Evolutionary conservation across 1,140 invertebrate species (phyloP), one percentile per base, ranked within the genome.

Genomic region (Tetragonula clypearis): DNA sequence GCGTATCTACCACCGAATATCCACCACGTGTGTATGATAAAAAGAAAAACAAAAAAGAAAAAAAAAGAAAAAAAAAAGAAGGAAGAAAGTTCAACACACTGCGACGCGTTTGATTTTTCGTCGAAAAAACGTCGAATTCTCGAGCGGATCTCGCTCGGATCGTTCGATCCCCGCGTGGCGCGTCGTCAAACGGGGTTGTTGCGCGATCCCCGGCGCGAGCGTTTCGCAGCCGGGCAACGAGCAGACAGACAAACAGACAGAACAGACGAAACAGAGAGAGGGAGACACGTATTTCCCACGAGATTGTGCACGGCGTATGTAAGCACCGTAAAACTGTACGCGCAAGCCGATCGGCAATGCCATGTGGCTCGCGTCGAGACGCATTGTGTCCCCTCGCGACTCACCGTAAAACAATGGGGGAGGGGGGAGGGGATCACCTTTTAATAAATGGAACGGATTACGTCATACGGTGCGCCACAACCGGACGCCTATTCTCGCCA

Each of bases 391-490:
- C 60, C 65, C 65, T 76, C 81, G 69, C 85, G 82, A 77, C 73
- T 85, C 71, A 14, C 72, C 30, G 0, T 81, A 30, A 87, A 87
- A 85, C 83, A 85, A 87, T 76, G 71, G 71, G 26, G 41, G 8
- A 41, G 35, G 41, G 41, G 41, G 41, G 41, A 0, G 6, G 41
- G 53, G 73, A 85, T 87, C 78, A 73, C 83, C 83, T 85, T 85
- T 87, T 87, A 87, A 87, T 85, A 87, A 87, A 85, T 87, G 73
- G 83, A 73, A 87, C 66, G 86, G 73, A 85, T 87, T 81, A 77
- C 86, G 77, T 87, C 82, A 85, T 87, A 73, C 60, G 72, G 80
- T 49, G 41, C 19, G 60, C 65, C 65, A 73, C 19, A 62, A 19
- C 19, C 75, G 65, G n/a, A 77, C 82, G 65, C 55, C 69, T 17